Base-by-base conservation (phyloP, 1,140 invertebrate genomes). In the Magallana angulata region DNA sequence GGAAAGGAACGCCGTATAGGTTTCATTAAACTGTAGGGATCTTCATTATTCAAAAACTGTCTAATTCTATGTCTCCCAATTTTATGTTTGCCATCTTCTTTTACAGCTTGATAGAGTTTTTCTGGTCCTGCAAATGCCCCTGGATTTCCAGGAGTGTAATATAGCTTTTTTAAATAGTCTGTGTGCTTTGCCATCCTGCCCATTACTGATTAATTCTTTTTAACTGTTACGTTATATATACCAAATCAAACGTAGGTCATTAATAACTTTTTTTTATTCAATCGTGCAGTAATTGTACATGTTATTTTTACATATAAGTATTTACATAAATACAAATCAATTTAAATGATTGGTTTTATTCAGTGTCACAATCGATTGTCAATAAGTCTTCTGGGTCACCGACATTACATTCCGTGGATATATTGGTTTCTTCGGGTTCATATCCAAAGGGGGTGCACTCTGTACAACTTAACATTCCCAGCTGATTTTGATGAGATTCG, bases 71-170 rank as follows among this genome's bases (percentile, higher is more conserved):
- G 12, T 57, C 48, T 8, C 1, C 85, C 71, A 24, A 86, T 86
- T 6, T 87, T 82, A 60, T 64, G 64, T 18, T 87, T 87, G 14
- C 76, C 85, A 11, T 87, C 80, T 1, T 82, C 36, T 48, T 57
- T 57, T 11, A 87, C 71, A 60, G 58, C 80, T n/a, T 87, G n/a
- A 57, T 87, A 87, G 1, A 87, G 57, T 58, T 87, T 87, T n/a
- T 87, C 48, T 14, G 85, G 85, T 12, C 80, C 85, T 4, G 76
- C 12, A 87, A 82, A 87, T n/a, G 76, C 76, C 60, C 60, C 85
- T 1, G 85, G 85, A 80, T 59, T 24, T 58, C 12, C 68, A 6
- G 84, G 84, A 18, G 76, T 80, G 7, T 80, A 80, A 9, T 80
- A 80, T 0, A 80, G 0, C 30, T 80, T n/a, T 80, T 8, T 80